Evolutionary conservation across 2,888 invertebrate species (phyloP).

Genomic region (Amphipyra berbera): DNA sequence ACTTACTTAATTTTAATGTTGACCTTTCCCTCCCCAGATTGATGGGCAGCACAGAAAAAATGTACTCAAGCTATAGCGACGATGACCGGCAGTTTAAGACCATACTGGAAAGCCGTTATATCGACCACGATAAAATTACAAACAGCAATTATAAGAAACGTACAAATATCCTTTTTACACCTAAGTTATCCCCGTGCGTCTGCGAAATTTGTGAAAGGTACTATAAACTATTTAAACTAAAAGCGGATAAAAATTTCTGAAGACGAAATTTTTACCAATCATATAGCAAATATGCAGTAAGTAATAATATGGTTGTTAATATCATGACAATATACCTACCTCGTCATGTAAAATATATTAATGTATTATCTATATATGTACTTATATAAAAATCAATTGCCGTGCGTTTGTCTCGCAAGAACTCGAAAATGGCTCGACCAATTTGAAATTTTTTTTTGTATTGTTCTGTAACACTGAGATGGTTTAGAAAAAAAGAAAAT

Average conservation of each 20-base stretch:
- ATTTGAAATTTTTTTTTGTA: no score
- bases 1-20: no score
- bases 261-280: conserved; percentile 3
- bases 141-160: conserved; percentile 24
- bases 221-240: conserved; percentile 74
- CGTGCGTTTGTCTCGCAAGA: no score
- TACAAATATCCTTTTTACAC: conserved; percentile 29
- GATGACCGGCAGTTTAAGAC: conserved; percentile 68
- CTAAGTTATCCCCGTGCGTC: conserved; percentile 70
- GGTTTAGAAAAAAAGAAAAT: no score
- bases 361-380: no score
- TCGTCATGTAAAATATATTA: conserved; percentile 6
- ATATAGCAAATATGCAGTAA: conserved; percentile 7
- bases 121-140: conserved; percentile 61
- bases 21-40: conserved; percentile 56
- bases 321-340: conserved; percentile 7
- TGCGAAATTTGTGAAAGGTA: conserved; percentile 84
- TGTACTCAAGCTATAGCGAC: conserved; percentile 11
- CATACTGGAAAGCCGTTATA: conserved; percentile 77
- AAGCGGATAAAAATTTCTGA: background rate
- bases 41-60: conserved; percentile 45
- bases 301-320: background rate
- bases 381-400: no score
- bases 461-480: no score
- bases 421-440: no score